Base-by-base conservation (phyloP, 1,140 invertebrate genomes). In the Leucophenga varia region DNA sequence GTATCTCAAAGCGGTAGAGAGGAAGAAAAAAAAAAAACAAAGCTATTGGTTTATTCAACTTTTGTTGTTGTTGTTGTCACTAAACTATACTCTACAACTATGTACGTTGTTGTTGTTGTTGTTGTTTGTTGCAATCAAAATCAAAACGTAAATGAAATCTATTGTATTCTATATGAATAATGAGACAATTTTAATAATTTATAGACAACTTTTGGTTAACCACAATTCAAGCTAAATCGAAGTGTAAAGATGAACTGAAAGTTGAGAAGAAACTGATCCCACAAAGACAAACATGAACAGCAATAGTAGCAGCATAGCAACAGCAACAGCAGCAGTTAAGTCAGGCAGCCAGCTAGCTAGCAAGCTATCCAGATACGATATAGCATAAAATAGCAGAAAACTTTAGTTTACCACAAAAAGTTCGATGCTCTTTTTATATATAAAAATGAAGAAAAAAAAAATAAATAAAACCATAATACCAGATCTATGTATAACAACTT, bases 111-210 rank as follows among this genome's bases (percentile, higher is more conserved):
- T 46, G 36, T 34, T 44, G 36, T 31, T 37, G 35, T 40, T 49
- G 45, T 20, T 61, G 44, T 55, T 63, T 59, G 61, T 67, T 67
- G 63, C 63, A 67, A 67, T 67, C n/a, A 67, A 67, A 67, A 67
- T 63, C 48, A 63, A 25, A 67, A 63, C 63, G 63, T 67, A 67
- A 67, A 69, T 61, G 59, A 59, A 64, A 61, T 69, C 61, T 64
- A 69, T 69, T 69, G 64, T 69, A 59, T 61, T 69, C 61, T 59
- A 63, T 71, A 71, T 67, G 67, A 70, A 70, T 70, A 71, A 67
- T 71, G 63, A 71, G 67, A 70, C 67, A 70, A 68, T 68, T 67
- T 70, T 57, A 70, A 64, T 67, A 69, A 70, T 70, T 70, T 70
- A 70, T 70, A 70, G 63, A 70, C 55, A 64, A 56, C 54, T 65